These are phyloP conservation scores for Gobionotothen gibberifrons DNA, from an alignment of 2,797 vertebrate genomes.

Conservation along the genomic window DNA sequence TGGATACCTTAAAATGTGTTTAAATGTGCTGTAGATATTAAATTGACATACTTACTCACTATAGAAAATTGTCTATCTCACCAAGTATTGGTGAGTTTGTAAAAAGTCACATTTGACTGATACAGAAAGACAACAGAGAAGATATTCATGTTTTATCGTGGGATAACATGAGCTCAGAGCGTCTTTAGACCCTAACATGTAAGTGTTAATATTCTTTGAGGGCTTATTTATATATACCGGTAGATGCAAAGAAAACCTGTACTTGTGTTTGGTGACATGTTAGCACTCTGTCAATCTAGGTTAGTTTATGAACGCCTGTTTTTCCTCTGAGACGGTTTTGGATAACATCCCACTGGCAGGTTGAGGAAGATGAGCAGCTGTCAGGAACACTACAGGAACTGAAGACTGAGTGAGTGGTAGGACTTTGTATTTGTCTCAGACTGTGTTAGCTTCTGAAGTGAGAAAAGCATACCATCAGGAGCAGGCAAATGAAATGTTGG, in stretches of 20 bases:
- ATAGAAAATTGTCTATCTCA: no score
- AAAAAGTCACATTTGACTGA: slow-evolving; percentile 34
- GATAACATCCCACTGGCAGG: slow-evolving; percentile 5
- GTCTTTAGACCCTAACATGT: background rate
- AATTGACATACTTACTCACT: no score
- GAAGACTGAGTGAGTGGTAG: background rate
- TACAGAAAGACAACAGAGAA: background rate
- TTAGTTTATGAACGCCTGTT: slow-evolving; percentile 20
- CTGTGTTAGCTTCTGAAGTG: background rate
- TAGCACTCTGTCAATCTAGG: background rate
- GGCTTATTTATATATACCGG: background rate
- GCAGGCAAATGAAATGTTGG: slow-evolving; percentile 24
- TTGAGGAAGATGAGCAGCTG: slow-evolving; percentile 21
- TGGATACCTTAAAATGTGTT: no score
- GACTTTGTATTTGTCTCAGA: background rate
- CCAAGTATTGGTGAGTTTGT: background rate
- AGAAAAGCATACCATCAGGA: background rate
- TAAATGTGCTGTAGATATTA: no score
- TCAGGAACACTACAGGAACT: background rate
- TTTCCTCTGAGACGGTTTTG: no score
- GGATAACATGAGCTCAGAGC: background rate
- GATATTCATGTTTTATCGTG: slow-evolving; percentile 25
- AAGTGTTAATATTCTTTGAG: slow-evolving; percentile 23
- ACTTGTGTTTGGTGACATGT: background rate
- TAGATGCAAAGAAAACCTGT: background rate